These are phyloP conservation scores for Sebastes nivosus DNA, from an alignment of 2,797 vertebrate genomes.

Conservation along the genomic window DNA sequence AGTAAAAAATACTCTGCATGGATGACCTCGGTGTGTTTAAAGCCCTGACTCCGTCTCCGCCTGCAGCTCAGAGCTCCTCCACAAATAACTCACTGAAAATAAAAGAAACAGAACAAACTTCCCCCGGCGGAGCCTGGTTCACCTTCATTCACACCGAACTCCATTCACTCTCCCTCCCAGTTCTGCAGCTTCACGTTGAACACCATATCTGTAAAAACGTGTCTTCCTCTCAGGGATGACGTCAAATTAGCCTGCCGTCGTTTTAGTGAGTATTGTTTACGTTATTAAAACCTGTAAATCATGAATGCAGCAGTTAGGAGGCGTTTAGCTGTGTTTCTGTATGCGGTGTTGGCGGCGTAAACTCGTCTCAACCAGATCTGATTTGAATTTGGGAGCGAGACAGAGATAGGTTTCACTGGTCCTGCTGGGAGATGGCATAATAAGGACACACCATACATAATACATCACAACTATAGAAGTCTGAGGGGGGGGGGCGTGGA, in stretches of 20 bases:
- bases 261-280: background rate
- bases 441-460: background rate
- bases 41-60: no score
- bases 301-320: background rate
- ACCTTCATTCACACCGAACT: background rate
- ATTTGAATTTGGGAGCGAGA: background rate
- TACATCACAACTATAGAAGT: slow-evolving; percentile 3
- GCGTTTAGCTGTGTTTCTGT: background rate
- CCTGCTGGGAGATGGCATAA: background rate
- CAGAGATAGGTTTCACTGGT: background rate
- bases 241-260: background rate
- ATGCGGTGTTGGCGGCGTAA: background rate
- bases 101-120: background rate
- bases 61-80: background rate
- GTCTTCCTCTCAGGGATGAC: background rate
- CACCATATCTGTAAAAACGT: background rate
- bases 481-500: background rate
- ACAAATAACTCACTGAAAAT: background rate
- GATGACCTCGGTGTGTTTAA: background rate
- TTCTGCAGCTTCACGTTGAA: background rate
- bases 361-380: background rate
- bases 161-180: background rate
- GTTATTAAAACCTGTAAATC: background rate
- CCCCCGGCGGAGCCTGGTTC: background rate
- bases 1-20: background rate